Conservation (phyloP, 2,797 vertebrate species). For the Sebastes ruberrimus region DNA sequence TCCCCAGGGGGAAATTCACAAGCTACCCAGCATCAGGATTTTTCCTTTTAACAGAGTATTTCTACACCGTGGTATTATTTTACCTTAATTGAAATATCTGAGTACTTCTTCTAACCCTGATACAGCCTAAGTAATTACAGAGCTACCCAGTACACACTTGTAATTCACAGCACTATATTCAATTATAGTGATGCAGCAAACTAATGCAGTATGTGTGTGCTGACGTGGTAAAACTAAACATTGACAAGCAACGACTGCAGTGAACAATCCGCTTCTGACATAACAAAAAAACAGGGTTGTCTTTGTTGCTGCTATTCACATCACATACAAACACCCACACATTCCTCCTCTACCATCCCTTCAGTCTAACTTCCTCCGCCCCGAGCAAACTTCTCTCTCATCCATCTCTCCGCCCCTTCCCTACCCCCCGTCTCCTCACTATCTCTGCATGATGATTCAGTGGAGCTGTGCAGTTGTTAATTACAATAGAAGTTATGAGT, state of each 20-base stretch:
- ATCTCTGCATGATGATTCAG: constrained; percentile 46
- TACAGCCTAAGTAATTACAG: neutral
- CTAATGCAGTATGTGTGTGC: neutral
- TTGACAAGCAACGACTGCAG: constrained; percentile 3
- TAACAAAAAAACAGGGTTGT: constrained; percentile 5
- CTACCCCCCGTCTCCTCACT: constrained; percentile 13
- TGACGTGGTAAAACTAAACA: constrained; percentile 12
- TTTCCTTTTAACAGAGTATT: no score
- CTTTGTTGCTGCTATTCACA: constrained; percentile 10
- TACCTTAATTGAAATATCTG: no score
- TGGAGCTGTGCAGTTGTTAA: constrained; percentile 68
- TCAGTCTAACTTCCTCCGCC: neutral
- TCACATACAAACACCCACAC: constrained; percentile 7
- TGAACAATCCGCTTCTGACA: neutral
- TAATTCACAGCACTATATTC: neutral
- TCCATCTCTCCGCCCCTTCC: constrained; percentile 21
- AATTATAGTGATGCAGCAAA: neutral
- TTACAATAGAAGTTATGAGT: constrained; percentile 70
- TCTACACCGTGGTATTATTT: no score
- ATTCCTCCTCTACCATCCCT: neutral
- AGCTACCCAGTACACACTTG: neutral
- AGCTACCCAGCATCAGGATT: no score
- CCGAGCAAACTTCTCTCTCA: constrained; percentile 27
- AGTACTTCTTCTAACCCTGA: no score
- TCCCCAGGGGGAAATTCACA: no score